A percentile compares a stretch with the other conserved stretches of the same genome.
Evolutionary conservation across 1,140 invertebrate genomes (phyloP).

Genomic region (Drosophila kohkoa): DNA sequence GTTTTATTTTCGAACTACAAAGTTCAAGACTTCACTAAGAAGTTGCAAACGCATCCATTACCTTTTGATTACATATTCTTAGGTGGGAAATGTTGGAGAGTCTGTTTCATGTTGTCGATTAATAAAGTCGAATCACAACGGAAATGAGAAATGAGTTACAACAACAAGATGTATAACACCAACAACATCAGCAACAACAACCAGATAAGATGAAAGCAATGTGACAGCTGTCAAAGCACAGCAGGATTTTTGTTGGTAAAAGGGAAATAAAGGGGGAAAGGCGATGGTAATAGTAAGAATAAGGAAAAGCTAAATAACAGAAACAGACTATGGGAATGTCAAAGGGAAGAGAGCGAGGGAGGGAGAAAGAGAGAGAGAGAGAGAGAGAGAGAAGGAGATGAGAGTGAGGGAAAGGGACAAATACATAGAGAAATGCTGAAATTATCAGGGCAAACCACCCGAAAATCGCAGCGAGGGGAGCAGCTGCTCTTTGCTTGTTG

Average conservation of each 20-base stretch:
- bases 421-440: slow-evolving; percentile 5
- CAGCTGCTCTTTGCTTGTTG: slow-evolving; percentile 25
- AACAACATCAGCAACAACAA: no score
- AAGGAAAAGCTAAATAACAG: slow-evolving; percentile 16
- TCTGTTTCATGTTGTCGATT: slow-evolving; percentile 34
- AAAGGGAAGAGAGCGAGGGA: slow-evolving; percentile 7
- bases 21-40: no score
- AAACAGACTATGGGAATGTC: slow-evolving; percentile 42
- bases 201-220: slow-evolving; percentile 57
- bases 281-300: background rate
- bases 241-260: slow-evolving; percentile 10
- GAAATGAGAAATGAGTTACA: slow-evolving; percentile 30
- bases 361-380: slow-evolving; percentile 2
- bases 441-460: slow-evolving; percentile 52
- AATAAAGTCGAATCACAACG: slow-evolving; percentile 63
- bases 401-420: slow-evolving; percentile 8
- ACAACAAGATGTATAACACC: background rate
- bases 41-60: no score
- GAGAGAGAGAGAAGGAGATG: background rate
- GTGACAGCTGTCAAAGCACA: slow-evolving; percentile 80
- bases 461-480: slow-evolving; percentile 40
- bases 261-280: background rate
- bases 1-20: no score
- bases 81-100: slow-evolving; percentile 11
- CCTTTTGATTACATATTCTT: no score